These are phyloP conservation scores for Alfaro cultratus DNA, from an alignment of 2,797 vertebrate species.

Conservation along the genomic window DNA sequence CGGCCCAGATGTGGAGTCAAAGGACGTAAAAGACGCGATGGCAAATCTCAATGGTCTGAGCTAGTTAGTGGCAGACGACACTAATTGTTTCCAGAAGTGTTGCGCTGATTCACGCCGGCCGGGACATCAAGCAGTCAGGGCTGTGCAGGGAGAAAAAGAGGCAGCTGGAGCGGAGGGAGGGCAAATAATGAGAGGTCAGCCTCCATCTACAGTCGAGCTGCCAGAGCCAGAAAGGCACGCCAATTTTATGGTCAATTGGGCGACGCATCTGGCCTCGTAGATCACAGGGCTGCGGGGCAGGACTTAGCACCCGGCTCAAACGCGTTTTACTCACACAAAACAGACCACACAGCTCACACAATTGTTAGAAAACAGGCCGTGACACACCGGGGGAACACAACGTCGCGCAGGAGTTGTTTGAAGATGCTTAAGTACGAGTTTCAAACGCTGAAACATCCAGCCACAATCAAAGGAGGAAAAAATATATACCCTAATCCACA, in stretches of 20 bases:
- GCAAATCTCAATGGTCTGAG: slow-evolving; percentile 91
- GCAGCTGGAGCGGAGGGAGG: slow-evolving; percentile 55
- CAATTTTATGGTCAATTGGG: slow-evolving; percentile 99
- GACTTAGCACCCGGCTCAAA: slow-evolving; percentile 83
- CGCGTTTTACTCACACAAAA: slow-evolving; percentile 73
- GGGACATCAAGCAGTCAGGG: slow-evolving; percentile 79
- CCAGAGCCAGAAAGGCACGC: slow-evolving; percentile 86
- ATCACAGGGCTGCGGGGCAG: slow-evolving; percentile 82
- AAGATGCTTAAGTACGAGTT: background rate
- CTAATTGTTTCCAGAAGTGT: slow-evolving; percentile 97
- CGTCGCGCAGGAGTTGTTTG: background rate
- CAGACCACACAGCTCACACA: slow-evolving; percentile 68
- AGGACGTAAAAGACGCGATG: slow-evolving; percentile 83
- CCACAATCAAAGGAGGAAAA: background rate
- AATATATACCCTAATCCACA: too few relatives aligned
- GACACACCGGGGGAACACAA: slow-evolving; percentile 15
- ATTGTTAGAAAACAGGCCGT: slow-evolving; percentile 17
- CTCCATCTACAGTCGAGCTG: slow-evolving; percentile 83
- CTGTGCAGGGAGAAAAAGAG: slow-evolving; percentile 63
- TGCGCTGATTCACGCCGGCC: slow-evolving; percentile 79
- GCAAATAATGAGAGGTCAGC: slow-evolving; percentile 93
- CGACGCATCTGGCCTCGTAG: slow-evolving; percentile 93
- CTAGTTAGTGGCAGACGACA: slow-evolving; percentile 87
- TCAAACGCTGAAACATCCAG: background rate
- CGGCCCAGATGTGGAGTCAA: slow-evolving; percentile 87